Conservation (phyloP, 2,888 invertebrate species). For the Leptinotarsa rubiginosa region DNA sequence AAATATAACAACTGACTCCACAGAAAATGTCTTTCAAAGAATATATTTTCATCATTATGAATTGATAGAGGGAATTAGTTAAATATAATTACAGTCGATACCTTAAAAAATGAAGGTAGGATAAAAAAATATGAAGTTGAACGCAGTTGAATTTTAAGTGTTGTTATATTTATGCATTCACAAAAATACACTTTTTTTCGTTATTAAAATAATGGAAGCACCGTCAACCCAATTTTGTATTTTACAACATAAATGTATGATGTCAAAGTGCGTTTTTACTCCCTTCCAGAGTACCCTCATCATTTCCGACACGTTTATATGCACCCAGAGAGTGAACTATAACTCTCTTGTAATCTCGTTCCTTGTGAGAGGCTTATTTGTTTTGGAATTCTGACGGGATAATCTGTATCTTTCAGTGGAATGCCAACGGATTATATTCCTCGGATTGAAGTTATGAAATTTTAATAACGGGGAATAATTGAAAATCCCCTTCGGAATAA, state of each 20-base stretch:
- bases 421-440: slow-evolving; percentile 35
- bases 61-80: no score
- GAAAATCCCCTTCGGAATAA: slow-evolving; percentile 16
- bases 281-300: slow-evolving; percentile 20
- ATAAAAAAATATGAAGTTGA: no score
- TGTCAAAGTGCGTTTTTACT: slow-evolving; percentile 19
- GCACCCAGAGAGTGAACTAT: slow-evolving; percentile 35
- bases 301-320: slow-evolving; percentile 34
- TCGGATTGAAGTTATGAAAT: slow-evolving; percentile 34
- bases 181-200: background rate
- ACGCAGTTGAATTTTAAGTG: background rate
- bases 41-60: no score
- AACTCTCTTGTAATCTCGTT: slow-evolving; percentile 37
- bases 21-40: no score
- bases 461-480: slow-evolving; percentile 30
- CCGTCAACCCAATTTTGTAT: background rate
- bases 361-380: slow-evolving; percentile 36
- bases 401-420: slow-evolving; percentile 38
- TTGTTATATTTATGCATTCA: background rate
- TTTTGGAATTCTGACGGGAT: slow-evolving; percentile 38
- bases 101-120: no score
- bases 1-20: background rate
- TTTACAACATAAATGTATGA: background rate
- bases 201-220: background rate
- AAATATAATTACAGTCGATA: no score